phyloP scores from a whole-genome alignment of 2,113 vertebrate species.

The Arothron firmamentum region DNA sequence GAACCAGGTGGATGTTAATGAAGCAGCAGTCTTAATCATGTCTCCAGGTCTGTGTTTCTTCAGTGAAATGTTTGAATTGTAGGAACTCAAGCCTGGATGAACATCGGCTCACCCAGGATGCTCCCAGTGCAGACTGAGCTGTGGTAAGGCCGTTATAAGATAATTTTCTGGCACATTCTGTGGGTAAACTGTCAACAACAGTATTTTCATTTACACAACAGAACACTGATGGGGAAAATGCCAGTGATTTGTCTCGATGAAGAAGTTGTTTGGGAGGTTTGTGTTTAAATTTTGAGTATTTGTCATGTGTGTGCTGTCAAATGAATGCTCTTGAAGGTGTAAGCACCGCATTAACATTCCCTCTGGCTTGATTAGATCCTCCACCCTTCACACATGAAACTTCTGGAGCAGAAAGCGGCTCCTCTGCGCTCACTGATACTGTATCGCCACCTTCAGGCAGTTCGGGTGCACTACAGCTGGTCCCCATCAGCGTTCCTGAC shows the following conservation, averaged over 20 bases:
- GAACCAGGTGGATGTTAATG: slow-evolving; percentile 15
- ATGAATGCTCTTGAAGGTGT: neutral
- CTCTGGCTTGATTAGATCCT: slow-evolving; percentile 28
- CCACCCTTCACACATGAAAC: slow-evolving; percentile 8
- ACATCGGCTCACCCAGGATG: no score
- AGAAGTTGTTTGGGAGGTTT: no score
- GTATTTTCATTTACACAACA: no score
- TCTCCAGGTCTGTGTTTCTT: neutral
- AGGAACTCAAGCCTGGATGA: no score
- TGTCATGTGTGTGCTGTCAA: neutral
- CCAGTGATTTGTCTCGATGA: no score
- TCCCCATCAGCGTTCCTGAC: neutral
- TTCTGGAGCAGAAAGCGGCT: slow-evolving; percentile 8
- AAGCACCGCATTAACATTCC: slow-evolving; percentile 20
- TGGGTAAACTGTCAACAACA: no score
- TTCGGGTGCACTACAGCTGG: slow-evolving; percentile 15
- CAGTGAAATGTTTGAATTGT: neutral
- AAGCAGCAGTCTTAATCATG: neutral
- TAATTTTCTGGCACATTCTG: no score
- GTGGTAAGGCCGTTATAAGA: no score
- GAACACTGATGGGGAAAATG: no score
- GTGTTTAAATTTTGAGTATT: neutral
- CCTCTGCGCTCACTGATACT: neutral
- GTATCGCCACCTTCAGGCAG: slow-evolving; percentile 48
- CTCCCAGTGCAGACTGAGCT: no score